Percentiles rank a stretch among this genome's conserved stretches.
Evolutionary conservation across 2,888 invertebrate species (phyloP).

Genomic region (Odontothrips loti): DNA sequence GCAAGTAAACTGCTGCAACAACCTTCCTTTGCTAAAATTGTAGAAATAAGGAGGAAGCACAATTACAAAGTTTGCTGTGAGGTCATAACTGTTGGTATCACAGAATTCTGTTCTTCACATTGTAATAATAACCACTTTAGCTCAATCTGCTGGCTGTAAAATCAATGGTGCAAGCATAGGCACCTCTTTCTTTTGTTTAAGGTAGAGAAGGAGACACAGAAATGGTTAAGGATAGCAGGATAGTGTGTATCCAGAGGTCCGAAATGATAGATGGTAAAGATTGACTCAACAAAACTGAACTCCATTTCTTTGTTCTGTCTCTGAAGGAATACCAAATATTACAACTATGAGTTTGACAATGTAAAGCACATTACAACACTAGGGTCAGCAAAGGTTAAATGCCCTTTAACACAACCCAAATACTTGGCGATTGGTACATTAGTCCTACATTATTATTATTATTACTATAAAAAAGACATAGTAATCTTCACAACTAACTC

Average conservation of each 20-base stretch:
- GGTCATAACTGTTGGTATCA: too few relatives aligned
- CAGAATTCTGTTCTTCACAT: too few relatives aligned
- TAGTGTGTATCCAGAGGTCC: too few relatives aligned
- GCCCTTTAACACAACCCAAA: background rate
- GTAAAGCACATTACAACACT: background rate
- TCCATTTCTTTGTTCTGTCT: background rate
- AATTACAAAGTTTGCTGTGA: background rate
- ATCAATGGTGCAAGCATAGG: too few relatives aligned
- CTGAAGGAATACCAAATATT: too few relatives aligned
- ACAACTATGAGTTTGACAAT: background rate
- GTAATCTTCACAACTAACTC: background rate
- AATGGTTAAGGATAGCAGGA: too few relatives aligned
- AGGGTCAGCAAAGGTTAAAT: background rate
- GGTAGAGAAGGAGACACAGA: too few relatives aligned
- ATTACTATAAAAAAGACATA: background rate
- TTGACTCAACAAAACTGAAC: background rate
- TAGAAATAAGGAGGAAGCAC: background rate
- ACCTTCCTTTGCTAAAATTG: background rate
- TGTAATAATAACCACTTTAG: too few relatives aligned
- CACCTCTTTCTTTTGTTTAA: too few relatives aligned
- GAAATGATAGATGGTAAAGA: too few relatives aligned
- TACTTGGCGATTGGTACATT: constrained; percentile 2
- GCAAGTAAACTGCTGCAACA: background rate
- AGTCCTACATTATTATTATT: background rate
- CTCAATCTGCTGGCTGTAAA: too few relatives aligned